Evolutionary conservation across 92 coral and sea anemone genomes (phyloP), one percentile per base, ranked within the genome.

Genomic region (Pocillopora grandis): DNA sequence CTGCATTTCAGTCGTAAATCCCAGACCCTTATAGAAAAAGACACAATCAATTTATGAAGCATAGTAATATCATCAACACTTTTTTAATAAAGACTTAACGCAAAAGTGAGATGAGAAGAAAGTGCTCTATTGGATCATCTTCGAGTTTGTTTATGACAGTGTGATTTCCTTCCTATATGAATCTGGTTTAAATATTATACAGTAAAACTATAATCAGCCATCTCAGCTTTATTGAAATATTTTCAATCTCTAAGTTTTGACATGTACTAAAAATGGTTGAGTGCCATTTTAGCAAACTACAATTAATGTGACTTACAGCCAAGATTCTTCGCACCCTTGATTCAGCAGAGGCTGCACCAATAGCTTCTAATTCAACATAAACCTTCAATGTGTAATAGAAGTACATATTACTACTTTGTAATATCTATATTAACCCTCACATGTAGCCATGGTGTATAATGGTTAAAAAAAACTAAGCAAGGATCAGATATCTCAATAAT

Each of bases 261-360:
- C 52, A 42, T 42, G 8, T 7, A 42, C 52, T 42, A 7, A 42
- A 42, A 7, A 42, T 7, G 52, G 8, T 42, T 42, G 8, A 42
- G 52, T 42, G 52, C 8, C 52, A 42, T 3, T 3, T 42, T 42
- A 0, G 52, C 52, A 42, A 42, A 42, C 52, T 42, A 42, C 4
- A 18, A 19, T 16, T 65, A 27, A 27, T 76, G 68, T 33, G 42
- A 81, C 98, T 83, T 84, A 96, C 98, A 66, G 99, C 96, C 76
- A 97, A 88, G 87, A 97, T 97, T 77, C 99, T 84, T 80, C 99
- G 91, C 61, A 95, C 99, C 62, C 99, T 87, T 66, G 98, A 85
- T 77, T 97, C 99, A 0, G 99, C 99, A 74, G 99, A 97, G 3
- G 99, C 94, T 8, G 99, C 99, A 82, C 99, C 98, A 75, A 97